These are phyloP conservation scores for Cryptophagus acutangulus DNA, from an alignment of 2,888 invertebrate species.

Conservation along the genomic window DNA sequence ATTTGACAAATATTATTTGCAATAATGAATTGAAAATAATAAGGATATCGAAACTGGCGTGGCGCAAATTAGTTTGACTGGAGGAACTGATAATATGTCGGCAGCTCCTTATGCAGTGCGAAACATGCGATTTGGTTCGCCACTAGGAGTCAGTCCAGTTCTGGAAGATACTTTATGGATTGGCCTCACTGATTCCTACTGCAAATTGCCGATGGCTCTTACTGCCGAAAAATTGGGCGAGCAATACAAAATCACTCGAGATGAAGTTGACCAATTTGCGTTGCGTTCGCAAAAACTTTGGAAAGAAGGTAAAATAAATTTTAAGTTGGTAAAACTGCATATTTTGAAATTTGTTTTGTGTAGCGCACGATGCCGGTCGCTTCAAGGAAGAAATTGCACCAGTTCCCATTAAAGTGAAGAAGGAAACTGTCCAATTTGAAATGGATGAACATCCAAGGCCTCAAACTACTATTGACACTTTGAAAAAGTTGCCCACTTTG, in stretches of 20 bases:
- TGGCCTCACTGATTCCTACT: conserved; percentile 80
- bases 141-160: conserved; percentile 68
- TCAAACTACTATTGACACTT: conserved; percentile 76
- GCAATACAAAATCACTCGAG: conserved; percentile 73
- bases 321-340: too few relatives aligned
- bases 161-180: conserved; percentile 91
- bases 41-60: conserved; percentile 80
- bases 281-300: conserved; percentile 80
- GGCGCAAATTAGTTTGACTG: conserved; percentile 80
- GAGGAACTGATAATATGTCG: conserved; percentile 95
- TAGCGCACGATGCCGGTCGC: conserved; percentile 80
- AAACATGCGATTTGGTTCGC: conserved; percentile 82
- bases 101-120: conserved; percentile 83
- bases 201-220: conserved; percentile 90
- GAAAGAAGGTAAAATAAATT: conserved; percentile 64
- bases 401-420: conserved; percentile 77
- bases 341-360: conserved; percentile 6
- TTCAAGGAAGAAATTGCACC: conserved; percentile 90
- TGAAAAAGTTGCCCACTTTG: conserved; percentile 80
- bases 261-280: conserved; percentile 82
- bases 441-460: conserved; percentile 93
- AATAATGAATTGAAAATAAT: too few relatives aligned
- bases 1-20: neutral
- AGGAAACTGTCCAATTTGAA: conserved; percentile 70
- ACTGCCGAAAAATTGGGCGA: conserved; percentile 92